Conservation (phyloP, 1,140 invertebrate species). For the Amphibalanus amphitrite region DNA sequence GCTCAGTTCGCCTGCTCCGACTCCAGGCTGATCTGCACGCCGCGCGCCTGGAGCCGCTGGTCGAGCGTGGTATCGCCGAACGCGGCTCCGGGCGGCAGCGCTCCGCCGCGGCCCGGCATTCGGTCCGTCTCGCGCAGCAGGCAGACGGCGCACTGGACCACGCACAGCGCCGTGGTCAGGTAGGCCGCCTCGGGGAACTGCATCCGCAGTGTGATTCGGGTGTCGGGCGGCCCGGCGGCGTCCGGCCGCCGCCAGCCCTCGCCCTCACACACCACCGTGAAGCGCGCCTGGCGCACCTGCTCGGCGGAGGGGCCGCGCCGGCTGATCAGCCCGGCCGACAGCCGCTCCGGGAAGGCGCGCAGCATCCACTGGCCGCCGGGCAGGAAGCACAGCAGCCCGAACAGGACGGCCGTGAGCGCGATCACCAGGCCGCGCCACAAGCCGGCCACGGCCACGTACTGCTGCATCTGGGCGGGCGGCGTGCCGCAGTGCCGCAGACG, state of each 20-base stretch:
- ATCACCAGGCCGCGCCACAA: not conserved
- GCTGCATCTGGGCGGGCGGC: not conserved
- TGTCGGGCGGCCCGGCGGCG: not conserved
- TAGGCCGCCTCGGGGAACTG: constrained; percentile 2
- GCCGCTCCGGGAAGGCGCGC: not conserved
- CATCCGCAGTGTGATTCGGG: not conserved
- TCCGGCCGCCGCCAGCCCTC: not conserved
- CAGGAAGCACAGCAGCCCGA: not conserved
- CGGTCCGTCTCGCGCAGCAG: not conserved
- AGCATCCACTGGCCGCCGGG: not conserved
- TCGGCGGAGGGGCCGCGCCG: not conserved
- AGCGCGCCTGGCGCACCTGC: not conserved
- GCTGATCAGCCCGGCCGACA: not conserved
- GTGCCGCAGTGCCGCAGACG: not conserved
- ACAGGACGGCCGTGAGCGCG: not conserved
- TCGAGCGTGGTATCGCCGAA: constrained; percentile 9
- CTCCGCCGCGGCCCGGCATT: not conserved
- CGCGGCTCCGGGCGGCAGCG: constrained; percentile 10
- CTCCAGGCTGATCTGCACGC: not conserved
- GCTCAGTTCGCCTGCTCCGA: not conserved
- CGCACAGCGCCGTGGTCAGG: constrained; percentile 1
- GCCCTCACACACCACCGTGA: not conserved
- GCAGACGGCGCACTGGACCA: not conserved
- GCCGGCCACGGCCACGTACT: not conserved
- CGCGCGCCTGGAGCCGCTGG: not conserved